Base-by-base conservation (phyloP, 2,888 invertebrate genomes). In the Beris chalybata region DNA sequence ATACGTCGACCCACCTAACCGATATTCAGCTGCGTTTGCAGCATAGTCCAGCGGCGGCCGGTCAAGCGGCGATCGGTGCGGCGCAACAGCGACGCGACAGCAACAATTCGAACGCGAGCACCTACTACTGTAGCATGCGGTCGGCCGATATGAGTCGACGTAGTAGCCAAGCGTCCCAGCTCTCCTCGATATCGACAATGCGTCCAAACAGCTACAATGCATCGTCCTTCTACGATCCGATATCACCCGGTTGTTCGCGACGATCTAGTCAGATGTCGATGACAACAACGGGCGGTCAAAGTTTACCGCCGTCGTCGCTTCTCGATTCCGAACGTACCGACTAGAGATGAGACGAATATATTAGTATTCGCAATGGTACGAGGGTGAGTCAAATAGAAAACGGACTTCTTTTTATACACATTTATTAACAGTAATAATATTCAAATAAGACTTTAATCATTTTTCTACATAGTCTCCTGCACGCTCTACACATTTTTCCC, bases 91-190 rank as follows among this genome's bases (percentile, higher is more conserved):
- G 96, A 68, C 85, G 96, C 43, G 96, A 96, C 78, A 95, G 95
- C 72, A 89, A 87, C 61, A 93, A 92, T 73, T 95, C 95, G 5
- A 96, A 95, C 0, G 92, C 94, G 22, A 96, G 95, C 81, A 95
- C 95, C 55, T 92, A 94, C 74, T 95, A 96, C 77, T 91, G 92
- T 71, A 95, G 95, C 77, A 92, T 95, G 86, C 79, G 76, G 47
- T 75, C 75, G 5, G 72, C 71, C 15, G 74, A 74, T 65, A 70
- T 69, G 11, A 88, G 91, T 72, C 81, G 88, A 3, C 84, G 88
- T 48, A 88, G 88, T 72, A 90, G 90, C 75, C 84, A 90, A 72
- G 85, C 87, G 1, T 89, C 89, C 1, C 86, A 87, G 74, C 79
- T 83, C 65, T 80, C 79, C n/a, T 76, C 79, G 0, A 79, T 79